These are phyloP conservation scores for Jacana jacana DNA, from an alignment of 2,113 vertebrate genomes.

Conservation along the genomic window DNA sequence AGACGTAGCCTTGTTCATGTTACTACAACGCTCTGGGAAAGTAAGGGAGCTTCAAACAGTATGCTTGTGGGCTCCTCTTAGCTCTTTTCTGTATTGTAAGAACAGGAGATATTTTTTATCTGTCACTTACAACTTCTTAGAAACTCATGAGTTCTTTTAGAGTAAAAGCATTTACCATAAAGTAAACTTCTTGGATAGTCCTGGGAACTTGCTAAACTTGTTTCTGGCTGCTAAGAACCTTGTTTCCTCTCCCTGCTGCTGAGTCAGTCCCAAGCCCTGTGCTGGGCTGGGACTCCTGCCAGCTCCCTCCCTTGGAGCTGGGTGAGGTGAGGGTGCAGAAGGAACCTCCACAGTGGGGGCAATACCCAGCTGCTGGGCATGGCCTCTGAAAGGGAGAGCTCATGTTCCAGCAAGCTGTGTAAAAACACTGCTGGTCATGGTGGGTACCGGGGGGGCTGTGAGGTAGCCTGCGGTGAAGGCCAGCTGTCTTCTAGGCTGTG, in stretches of 20 bases:
- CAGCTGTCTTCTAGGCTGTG: fast-evolving
- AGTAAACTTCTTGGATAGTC: background rate
- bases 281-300: background rate
- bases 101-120: background rate
- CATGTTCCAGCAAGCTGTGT: background rate
- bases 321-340: background rate
- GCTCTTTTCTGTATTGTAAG: background rate
- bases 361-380: background rate
- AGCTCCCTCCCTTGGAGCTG: background rate
- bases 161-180: background rate
- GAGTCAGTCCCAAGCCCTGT: background rate
- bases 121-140: background rate
- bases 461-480: fast-evolving
- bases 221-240: background rate
- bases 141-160: background rate
- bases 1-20: fast-evolving
- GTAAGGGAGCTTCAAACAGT: background rate
- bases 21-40: background rate
- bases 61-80: background rate
- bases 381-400: background rate
- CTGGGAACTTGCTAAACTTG: background rate
- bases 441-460: background rate
- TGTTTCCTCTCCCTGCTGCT: background rate
- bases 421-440: fast-evolving
- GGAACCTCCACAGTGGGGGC: background rate